A percentile compares a stretch with the other conserved stretches of the same genome.
Evolutionary conservation across 2,113 vertebrate genomes (phyloP).

Genomic region (Sinocyclocheilus grahami): DNA sequence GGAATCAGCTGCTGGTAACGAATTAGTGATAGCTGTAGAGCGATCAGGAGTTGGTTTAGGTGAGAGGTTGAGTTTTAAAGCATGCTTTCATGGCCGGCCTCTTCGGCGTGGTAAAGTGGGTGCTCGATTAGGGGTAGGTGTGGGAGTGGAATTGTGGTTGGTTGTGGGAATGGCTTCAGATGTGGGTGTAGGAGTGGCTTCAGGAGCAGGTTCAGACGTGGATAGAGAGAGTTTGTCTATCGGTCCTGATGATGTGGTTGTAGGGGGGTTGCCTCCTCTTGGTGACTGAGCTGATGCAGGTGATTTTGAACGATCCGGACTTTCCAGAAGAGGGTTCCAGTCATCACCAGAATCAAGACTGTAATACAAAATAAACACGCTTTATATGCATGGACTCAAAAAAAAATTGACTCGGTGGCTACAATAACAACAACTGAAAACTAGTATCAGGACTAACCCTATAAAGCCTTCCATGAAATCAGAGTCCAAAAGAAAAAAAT

Average conservation of each 20-base stretch:
- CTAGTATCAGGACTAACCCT: not conserved
- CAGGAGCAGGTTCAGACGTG: not conserved
- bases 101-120: not conserved
- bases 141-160: not conserved
- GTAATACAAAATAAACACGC: not conserved
- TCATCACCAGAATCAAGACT: conserved; percentile 20
- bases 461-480: not conserved
- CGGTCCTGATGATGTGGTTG: not conserved
- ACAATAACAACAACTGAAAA: not conserved
- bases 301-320: not conserved
- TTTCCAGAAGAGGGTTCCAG: not conserved
- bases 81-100: not conserved
- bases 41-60: not conserved
- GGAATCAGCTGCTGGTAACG: too few relatives aligned
- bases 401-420: too few relatives aligned
- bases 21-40: not conserved
- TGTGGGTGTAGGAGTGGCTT: not conserved
- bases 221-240: not conserved
- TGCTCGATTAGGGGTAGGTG: not conserved
- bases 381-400: not conserved
- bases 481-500: too few relatives aligned
- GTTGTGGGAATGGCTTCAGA: not conserved
- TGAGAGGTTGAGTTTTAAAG: not conserved
- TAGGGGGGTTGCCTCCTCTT: too few relatives aligned
- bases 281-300: not conserved